These are phyloP conservation scores for Catostylus mosaicus DNA, from an alignment of 30 jellyfish, hydroid and myxozoan species.

Conservation along the genomic window DNA sequence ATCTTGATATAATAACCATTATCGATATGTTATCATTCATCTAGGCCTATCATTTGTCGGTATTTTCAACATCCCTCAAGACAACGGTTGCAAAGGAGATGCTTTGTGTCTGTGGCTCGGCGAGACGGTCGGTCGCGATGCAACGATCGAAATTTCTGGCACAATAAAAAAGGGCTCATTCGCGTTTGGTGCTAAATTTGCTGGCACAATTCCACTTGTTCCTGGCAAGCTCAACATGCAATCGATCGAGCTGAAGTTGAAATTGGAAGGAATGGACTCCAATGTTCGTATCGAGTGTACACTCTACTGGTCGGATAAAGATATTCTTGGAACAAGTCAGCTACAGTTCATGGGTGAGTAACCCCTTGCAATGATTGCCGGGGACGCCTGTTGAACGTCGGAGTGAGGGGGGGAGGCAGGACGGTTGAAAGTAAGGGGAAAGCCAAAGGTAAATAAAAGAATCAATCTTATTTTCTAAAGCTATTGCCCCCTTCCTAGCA, in stretches of 20 bases:
- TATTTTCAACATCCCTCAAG: constrained; percentile 60
- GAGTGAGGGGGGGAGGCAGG: too few species aligned
- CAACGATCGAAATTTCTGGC: constrained; percentile 54
- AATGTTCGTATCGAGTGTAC: constrained; percentile 39
- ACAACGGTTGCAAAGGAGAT: constrained; percentile 64
- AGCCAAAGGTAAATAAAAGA: too few species aligned
- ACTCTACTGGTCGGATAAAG: constrained; percentile 34
- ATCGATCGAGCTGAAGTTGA: constrained; percentile 20
- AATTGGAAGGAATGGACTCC: constrained; percentile 47
- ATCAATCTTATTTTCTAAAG: too few species aligned
- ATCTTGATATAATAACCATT: too few species aligned
- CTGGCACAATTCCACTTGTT: constrained; percentile 38
- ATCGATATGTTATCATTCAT: too few species aligned
- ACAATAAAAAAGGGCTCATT: constrained; percentile 19
- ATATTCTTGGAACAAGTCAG: constrained; percentile 39
- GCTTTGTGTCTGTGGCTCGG: constrained; percentile 61
- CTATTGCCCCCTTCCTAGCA: too few species aligned
- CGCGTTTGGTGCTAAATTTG: constrained; percentile 40
- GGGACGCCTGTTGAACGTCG: too few species aligned
- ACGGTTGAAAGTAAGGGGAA: too few species aligned
- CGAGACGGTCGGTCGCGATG: constrained; percentile 54
- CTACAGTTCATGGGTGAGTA: constrained; percentile 42
- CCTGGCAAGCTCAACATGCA: constrained; percentile 34
- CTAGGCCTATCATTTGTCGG: constrained; percentile 51
- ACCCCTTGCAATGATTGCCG: too few species aligned